These are phyloP conservation scores for Megastigmus dorsalis DNA, from an alignment of 2,888 invertebrate genomes.

Conservation along the genomic window DNA sequence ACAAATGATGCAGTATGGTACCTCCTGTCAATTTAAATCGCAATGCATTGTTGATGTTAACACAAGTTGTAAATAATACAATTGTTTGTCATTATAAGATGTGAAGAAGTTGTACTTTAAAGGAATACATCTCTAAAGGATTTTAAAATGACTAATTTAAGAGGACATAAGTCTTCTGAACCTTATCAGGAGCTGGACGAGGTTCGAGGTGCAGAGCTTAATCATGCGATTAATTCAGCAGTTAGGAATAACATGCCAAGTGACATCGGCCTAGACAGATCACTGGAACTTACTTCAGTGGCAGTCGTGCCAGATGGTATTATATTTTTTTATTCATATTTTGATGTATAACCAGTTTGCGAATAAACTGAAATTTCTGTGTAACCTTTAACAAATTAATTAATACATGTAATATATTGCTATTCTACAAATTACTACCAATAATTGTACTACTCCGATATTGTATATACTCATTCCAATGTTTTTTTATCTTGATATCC, in stretches of 20 bases:
- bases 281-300: conserved; percentile 86
- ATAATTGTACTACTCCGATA: conserved; percentile 1
- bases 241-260: conserved; percentile 55
- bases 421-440: conserved; percentile 26
- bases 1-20: no score
- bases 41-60: no score
- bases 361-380: not conserved
- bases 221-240: conserved; percentile 55
- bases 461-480: conserved; percentile 29
- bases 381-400: conserved; percentile 23
- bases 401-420: not conserved
- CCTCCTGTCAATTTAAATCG: not conserved
- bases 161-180: conserved; percentile 62
- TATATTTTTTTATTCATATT: conserved; percentile 31
- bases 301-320: conserved; percentile 88
- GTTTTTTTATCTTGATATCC: not conserved
- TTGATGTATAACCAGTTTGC: conserved; percentile 15
- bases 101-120: no score
- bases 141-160: conserved; percentile 60
- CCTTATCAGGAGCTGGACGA: conserved; percentile 68
- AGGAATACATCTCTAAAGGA: not conserved
- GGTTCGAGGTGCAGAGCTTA: conserved; percentile 65
- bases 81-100: not conserved
- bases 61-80: no score
- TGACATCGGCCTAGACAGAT: conserved; percentile 62